phyloP scores from a whole-genome alignment of 2,797 vertebrate genomes.

The Pseudopleuronectes americanus region DNA sequence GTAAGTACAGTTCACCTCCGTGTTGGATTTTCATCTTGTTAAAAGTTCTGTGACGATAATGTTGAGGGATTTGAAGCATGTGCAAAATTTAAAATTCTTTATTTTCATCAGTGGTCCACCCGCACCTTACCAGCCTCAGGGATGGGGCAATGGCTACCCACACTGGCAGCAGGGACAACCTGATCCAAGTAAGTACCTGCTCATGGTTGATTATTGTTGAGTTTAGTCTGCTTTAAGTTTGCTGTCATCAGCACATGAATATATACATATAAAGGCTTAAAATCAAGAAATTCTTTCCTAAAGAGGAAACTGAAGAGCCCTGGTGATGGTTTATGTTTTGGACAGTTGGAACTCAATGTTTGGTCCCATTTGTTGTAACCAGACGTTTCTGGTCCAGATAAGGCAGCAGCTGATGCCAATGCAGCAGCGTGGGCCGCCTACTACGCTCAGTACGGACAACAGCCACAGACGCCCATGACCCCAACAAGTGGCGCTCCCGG shows the following conservation, averaged over 20 bases:
- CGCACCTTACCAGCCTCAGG: slow-evolving; percentile 96
- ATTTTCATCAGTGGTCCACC: slow-evolving; percentile 89
- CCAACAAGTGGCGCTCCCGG: slow-evolving; percentile 91
- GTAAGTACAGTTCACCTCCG: slow-evolving; percentile 81
- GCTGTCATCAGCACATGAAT: too few species aligned
- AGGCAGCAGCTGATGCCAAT: slow-evolving; percentile 97
- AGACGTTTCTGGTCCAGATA: slow-evolving; percentile 83
- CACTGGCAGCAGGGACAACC: slow-evolving; percentile 98
- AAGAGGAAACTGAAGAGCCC: not conserved
- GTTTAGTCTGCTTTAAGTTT: too few species aligned
- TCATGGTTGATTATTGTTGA: too few species aligned
- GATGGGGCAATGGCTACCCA: slow-evolving; percentile 98
- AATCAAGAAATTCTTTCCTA: too few species aligned
- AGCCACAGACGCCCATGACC: slow-evolving; percentile 96
- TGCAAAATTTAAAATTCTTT: not conserved
- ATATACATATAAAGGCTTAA: too few species aligned
- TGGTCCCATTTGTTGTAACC: not conserved
- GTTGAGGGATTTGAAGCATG: not conserved
- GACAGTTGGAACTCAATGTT: not conserved
- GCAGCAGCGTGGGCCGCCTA: slow-evolving; percentile 99
- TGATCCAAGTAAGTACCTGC: slow-evolving; percentile 91
- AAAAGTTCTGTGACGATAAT: not conserved
- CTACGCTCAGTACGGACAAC: slow-evolving; percentile 98
- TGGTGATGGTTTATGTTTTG: not conserved
- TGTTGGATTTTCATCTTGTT: not conserved